Conservation (phyloP, 2,888 invertebrate genomes). For the Trimorus sp. region DNA sequence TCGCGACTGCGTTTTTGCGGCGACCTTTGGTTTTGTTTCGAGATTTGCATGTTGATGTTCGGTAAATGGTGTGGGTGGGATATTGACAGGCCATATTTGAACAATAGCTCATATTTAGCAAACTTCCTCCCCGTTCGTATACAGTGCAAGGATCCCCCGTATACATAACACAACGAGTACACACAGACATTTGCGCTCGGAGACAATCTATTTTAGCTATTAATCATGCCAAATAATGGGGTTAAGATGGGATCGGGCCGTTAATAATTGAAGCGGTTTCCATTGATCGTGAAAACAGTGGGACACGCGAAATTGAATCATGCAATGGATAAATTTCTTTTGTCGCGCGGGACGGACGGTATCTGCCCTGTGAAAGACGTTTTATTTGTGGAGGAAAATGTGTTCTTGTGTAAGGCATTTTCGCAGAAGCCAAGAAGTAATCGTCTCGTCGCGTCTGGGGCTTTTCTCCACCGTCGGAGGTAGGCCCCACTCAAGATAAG, state of each 20-base stretch:
- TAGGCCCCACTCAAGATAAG: constrained; percentile 60
- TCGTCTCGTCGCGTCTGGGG: constrained; percentile 53
- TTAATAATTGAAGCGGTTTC: constrained; percentile 24
- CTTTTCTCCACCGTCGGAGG: constrained; percentile 48
- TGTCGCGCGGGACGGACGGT: constrained; percentile 39
- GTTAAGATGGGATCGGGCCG: constrained; percentile 13
- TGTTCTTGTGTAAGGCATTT: constrained; percentile 55
- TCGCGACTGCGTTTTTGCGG: no score
- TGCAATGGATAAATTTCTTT: constrained; percentile 40
- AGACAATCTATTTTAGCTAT: neutral
- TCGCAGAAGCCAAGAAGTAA: constrained; percentile 55
- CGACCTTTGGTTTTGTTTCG: no score
- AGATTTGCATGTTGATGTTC: no score
- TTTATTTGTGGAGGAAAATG: constrained; percentile 56
- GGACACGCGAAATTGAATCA: constrained; percentile 43
- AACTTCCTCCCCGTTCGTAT: no score
- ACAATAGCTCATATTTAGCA: no score
- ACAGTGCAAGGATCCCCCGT: no score
- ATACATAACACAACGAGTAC: no score
- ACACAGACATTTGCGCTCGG: no score
- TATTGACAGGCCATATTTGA: no score
- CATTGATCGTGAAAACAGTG: constrained; percentile 37
- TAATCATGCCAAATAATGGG: constrained; percentile 12
- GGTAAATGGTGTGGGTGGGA: no score
- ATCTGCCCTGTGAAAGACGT: constrained; percentile 37